A percentile compares a stretch with the other conserved stretches of the same genome.
Evolutionary conservation across 2,113 vertebrate species (phyloP).

Genomic region (Pycnonotus jocosus): DNA sequence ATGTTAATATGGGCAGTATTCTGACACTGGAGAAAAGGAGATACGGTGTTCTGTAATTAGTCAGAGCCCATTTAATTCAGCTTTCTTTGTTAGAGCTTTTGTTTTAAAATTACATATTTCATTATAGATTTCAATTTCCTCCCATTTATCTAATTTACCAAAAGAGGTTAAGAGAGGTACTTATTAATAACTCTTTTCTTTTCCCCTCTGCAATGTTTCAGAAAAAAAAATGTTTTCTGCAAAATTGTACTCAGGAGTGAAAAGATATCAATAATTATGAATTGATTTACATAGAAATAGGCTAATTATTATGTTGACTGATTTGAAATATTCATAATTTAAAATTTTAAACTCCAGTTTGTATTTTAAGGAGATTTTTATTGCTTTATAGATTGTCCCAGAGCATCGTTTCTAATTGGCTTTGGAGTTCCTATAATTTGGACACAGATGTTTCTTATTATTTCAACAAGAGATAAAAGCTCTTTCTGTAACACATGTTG

Average conservation of each 20-base stretch:
- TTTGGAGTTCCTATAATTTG: not conserved
- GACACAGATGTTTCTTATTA: not conserved
- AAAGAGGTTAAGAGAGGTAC: not conserved
- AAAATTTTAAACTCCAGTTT: not conserved
- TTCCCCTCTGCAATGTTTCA: not conserved
- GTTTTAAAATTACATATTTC: not conserved
- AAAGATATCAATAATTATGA: conserved; percentile 29
- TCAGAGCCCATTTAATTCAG: not conserved
- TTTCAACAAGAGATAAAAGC: not conserved
- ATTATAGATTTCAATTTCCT: conserved; percentile 2
- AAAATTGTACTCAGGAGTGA: conserved; percentile 3
- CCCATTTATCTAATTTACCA: conserved; percentile 13
- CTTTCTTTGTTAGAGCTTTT: not conserved
- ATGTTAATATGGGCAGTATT: not conserved
- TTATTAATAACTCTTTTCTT: not conserved
- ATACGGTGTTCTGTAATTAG: not conserved
- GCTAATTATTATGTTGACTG: not conserved
- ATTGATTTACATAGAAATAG: conserved; percentile 42
- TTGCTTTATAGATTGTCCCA: not conserved
- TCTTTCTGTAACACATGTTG: not conserved
- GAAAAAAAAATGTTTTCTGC: not conserved
- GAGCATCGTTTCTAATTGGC: not conserved
- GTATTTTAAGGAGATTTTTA: not conserved
- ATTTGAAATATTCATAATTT: not conserved
- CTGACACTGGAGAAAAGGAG: not conserved